Percentiles rank a stretch among this genome's conserved stretches.
Evolutionary conservation across 2,113 vertebrate genomes (phyloP).

Genomic region (Pogonocichla stellata): DNA sequence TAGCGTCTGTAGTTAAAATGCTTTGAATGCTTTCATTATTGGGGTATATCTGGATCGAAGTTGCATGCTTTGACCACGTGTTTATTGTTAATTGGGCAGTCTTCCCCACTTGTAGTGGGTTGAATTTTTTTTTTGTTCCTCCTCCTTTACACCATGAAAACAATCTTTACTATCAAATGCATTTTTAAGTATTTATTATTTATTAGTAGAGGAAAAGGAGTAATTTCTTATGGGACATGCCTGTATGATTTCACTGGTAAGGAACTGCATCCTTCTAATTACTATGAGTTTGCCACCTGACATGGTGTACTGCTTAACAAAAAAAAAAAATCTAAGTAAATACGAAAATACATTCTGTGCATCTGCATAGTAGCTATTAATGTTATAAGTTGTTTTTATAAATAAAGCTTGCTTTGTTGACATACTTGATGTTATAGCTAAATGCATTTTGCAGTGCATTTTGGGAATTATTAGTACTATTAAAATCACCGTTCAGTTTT

Average conservation of each 20-base stretch:
- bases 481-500: not conserved
- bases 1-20: not conserved
- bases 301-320: not conserved
- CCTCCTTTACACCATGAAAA: not conserved
- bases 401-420: not conserved
- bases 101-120: not conserved
- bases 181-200: not conserved
- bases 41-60: not conserved
- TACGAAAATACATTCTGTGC: not conserved
- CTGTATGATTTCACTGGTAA: not conserved
- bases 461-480: not conserved
- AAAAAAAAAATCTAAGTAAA: not conserved
- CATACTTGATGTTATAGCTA: not conserved
- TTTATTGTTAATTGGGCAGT: not conserved
- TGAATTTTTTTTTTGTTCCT: rapidly evolving
- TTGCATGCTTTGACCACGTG: not conserved
- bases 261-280: not conserved
- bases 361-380: not conserved
- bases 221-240: not conserved
- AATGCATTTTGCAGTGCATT: not conserved
- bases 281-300: not conserved
- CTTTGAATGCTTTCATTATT: not conserved
- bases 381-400: not conserved
- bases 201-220: not conserved
- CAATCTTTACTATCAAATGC: not conserved